Base-by-base conservation (phyloP, 2,113 vertebrate species). In the Tonatia bakeri region DNA sequence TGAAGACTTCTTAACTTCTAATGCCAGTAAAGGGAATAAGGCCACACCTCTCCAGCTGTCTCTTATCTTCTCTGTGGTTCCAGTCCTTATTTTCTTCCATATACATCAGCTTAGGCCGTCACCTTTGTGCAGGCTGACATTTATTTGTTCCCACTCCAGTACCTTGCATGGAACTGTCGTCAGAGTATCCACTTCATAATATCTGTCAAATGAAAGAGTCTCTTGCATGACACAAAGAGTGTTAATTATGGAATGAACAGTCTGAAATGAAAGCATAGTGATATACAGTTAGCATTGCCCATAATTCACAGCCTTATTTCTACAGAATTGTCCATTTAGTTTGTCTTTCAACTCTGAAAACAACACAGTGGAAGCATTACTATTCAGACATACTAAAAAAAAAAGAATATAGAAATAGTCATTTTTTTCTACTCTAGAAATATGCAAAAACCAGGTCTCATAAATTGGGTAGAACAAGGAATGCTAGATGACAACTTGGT, bases 381-480 rank as follows among this genome's bases (percentile, higher is more conserved):
- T 75, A 6, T 17, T 91, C 52, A 77, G 50, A 47, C 31, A 12
- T 9, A 40, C 67, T 0, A 26, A 50, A 40, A 69, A 88, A 88
- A 22, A 90, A 72, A 28, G 24, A 43, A 73, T 8, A 6, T 83
- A 64, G 36, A 79, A 89, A 50, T 28, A 40, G 45, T 79, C 75
- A 47, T 76, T 72, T 45, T 92, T 92, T 82, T 95, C 91, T 20
- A 17, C 31, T 84, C 90, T 70, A 64, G 54, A 94, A 80, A 87
- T 64, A 72, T 4, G n/a, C 79, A 64, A 87, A 94, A 33, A 91
- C 11, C 5, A 1, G 61, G 36, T 4, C 56, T 92, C 24, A 1
- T 72, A 91, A 79, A 65, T 67, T 47, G 14, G 9, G 17, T 56
- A 2, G 11, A 8, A 56, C 70, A 76, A 67, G 85, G 70, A 76